Evolutionary conservation across 2,888 invertebrate genomes (phyloP), one percentile per base, ranked within the genome.

Genomic region (Choristoneura rosaceana): DNA sequence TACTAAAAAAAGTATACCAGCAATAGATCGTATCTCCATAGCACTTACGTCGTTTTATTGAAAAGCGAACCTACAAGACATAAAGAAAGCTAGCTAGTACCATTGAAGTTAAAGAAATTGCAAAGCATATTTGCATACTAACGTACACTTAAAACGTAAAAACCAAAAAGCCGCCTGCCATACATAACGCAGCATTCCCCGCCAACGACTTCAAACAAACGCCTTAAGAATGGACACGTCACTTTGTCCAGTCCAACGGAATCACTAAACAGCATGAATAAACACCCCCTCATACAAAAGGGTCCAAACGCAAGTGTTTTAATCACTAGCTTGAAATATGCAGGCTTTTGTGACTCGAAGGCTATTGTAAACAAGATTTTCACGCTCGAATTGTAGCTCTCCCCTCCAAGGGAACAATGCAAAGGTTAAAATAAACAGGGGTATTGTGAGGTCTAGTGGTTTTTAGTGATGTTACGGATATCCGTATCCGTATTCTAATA

Each of bases 311-410:
- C 52, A 62, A 62, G 61, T 67, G 66, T 67, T 71, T 62, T 67
- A 71, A 66, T 71, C 71, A 55, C 61, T 61, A 71, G 52, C 52
- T 55, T 71, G 34, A 71, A 71, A 71, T 71, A 71, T 71, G 66
- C 70, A 61, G 64, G 55, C 55, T 14, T 41, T 45, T 55, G 55
- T 10, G 60, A 60, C 60, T 60, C 15, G 60, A 38, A 38, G 58
- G 55, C 67, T 63, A 71, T 71, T 71, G 63, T 71, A 68, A 71
- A 71, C 68, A 68, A 62, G 71, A 71, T 71, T 71, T 71, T 68
- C 67, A 59, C 67, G 62, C 68, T 71, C 25, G 67, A 71, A 67
- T 67, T 45, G 47, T 43, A 59, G 47, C 63, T 71, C 55, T 62
- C 67, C 60, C 66, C 45, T 66, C 66, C 10, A 25, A 33, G 43